A percentile compares a stretch with the other conserved stretches of the same genome.
Conservation (phyloP, 2,888 invertebrate species). For the Eudemis profundana region DNA sequence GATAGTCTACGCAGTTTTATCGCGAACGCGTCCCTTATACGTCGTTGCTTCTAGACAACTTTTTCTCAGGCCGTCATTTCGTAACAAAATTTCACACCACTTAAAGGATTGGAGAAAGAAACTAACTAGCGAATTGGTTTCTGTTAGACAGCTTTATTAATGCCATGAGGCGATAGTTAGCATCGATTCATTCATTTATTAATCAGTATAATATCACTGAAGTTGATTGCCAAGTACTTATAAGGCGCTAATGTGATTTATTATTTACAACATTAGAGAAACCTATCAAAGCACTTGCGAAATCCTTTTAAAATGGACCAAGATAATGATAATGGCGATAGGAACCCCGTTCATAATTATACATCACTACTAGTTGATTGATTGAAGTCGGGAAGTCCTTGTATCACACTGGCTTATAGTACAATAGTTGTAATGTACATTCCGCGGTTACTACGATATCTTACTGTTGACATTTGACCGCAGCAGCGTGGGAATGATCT, state of each 20-base stretch:
- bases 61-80: conserved; percentile 43
- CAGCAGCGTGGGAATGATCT: conserved; percentile 50
- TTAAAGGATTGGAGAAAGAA: conserved; percentile 31
- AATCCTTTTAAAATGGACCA: conserved; percentile 12
- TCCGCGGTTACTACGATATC: conserved; percentile 35
- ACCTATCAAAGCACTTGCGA: conserved; percentile 9
- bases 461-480: conserved; percentile 54
- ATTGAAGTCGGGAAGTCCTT: conserved; percentile 28
- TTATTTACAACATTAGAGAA: not conserved
- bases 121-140: conserved; percentile 13
- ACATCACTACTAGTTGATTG: conserved; percentile 22
- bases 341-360: conserved; percentile 12
- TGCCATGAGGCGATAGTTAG: not conserved
- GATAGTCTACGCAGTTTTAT: conserved; percentile 5
- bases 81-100: conserved; percentile 43
- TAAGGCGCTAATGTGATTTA: not conserved
- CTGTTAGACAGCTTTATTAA: not conserved
- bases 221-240: not conserved
- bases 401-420: conserved; percentile 16
- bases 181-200: not conserved
- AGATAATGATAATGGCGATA: conserved; percentile 3
- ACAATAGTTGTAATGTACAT: conserved; percentile 31
- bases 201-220: not conserved
- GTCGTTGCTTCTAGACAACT: conserved; percentile 40
- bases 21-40: conserved; percentile 15